Percentiles rank a stretch among this genome's conserved stretches.
phyloP scores from a whole-genome alignment of 2,113 vertebrate genomes.

The Daphoenositta chrysoptera region DNA sequence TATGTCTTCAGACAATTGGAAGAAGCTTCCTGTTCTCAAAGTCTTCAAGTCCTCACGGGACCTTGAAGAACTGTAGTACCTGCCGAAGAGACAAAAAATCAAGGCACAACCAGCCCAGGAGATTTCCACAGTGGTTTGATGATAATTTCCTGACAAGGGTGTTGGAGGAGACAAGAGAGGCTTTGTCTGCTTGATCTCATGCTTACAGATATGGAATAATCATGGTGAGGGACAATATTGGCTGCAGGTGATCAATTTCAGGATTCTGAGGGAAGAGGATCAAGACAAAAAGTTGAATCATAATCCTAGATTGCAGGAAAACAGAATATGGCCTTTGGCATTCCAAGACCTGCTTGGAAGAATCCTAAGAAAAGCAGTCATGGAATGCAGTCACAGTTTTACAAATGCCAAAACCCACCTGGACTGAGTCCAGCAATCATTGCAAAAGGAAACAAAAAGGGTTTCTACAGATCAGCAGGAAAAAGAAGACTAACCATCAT shows the following conservation, averaged over 20 bases:
- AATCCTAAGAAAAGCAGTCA: background rate
- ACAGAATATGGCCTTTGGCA: background rate
- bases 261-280: background rate
- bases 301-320: background rate
- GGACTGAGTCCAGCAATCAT: background rate
- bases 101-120: background rate
- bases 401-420: background rate
- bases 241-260: background rate
- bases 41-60: background rate
- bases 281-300: background rate
- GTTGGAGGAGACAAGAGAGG: background rate
- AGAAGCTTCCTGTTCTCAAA: background rate
- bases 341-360: background rate
- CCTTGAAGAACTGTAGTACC: background rate
- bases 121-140: background rate
- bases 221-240: background rate
- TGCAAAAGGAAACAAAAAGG: background rate
- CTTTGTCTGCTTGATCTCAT: background rate
- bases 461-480: background rate
- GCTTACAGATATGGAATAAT: background rate
- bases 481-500: background rate
- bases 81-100: background rate
- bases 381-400: background rate
- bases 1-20: background rate
- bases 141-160: background rate